These are phyloP conservation scores for Melospiza melodia DNA, from an alignment of 2,113 vertebrate species.

Conservation along the genomic window DNA sequence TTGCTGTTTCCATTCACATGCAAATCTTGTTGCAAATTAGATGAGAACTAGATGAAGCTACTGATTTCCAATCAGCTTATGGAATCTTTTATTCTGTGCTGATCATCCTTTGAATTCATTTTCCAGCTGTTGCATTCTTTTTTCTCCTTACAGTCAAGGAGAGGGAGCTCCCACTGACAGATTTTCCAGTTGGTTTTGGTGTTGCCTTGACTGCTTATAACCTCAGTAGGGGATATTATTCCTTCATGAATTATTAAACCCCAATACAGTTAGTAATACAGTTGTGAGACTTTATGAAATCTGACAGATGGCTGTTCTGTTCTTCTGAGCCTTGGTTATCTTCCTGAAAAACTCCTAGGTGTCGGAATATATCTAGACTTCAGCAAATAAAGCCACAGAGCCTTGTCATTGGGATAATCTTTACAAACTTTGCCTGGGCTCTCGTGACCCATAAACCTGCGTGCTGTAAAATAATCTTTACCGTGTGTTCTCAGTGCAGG, in stretches of 20 bases:
- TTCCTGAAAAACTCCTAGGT: background rate
- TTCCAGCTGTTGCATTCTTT: background rate
- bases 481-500: background rate
- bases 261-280: background rate
- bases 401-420: background rate
- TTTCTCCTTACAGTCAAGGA: background rate
- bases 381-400: constrained; percentile 2
- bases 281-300: background rate
- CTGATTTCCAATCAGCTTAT: background rate
- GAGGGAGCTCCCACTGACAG: constrained; percentile 8
- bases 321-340: constrained; percentile 8
- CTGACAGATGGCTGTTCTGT: constrained; percentile 23
- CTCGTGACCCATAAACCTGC: background rate
- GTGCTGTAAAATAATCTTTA: background rate
- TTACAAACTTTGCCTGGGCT: background rate
- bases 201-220: constrained; percentile 28
- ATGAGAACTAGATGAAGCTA: background rate
- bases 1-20: background rate
- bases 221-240: background rate
- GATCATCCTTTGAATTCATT: background rate
- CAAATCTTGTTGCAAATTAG: background rate
- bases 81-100: background rate
- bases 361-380: background rate
- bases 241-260: constrained; percentile 51
- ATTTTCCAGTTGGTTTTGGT: constrained; percentile 21